These are phyloP conservation scores for Babylonia areolata DNA, from an alignment of 1,140 invertebrate genomes.

Conservation along the genomic window DNA sequence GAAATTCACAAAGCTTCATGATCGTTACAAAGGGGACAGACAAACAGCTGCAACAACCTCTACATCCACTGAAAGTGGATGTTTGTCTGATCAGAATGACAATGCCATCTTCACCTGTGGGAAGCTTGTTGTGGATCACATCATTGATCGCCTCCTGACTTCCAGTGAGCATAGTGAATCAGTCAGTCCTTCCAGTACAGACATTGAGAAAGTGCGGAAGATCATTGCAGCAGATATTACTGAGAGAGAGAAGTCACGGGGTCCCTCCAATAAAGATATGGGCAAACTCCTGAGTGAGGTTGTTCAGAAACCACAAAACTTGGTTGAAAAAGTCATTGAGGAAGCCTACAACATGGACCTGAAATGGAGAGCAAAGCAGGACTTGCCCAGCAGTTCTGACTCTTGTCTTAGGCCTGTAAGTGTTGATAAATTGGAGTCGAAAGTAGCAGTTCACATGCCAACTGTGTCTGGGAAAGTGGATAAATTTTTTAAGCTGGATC, in stretches of 20 bases:
- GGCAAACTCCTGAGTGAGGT: slow-evolving; percentile 22
- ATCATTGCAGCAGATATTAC: slow-evolving; percentile 15
- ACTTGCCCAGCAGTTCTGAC: not conserved
- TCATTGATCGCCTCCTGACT: slow-evolving; percentile 67
- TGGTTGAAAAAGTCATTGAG: slow-evolving; percentile 37
- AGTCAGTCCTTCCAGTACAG: not conserved
- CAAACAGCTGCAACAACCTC: not conserved
- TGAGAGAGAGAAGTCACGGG: not conserved
- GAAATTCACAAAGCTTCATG: slow-evolving; percentile 35
- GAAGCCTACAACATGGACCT: slow-evolving; percentile 29
- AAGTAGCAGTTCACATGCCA: not conserved
- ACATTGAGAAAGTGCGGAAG: slow-evolving; percentile 30
- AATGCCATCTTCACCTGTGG: slow-evolving; percentile 64
- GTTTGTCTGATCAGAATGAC: slow-evolving; percentile 47
- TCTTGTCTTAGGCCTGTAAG: not conserved
- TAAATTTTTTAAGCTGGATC: not conserved
- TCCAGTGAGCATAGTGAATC: not conserved
- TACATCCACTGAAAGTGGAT: slow-evolving; percentile 9
- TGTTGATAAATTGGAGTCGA: not conserved
- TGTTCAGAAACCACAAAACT: slow-evolving; percentile 19
- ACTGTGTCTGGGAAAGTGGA: not conserved
- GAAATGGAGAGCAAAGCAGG: not conserved
- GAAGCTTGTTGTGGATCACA: slow-evolving; percentile 73
- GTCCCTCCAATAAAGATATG: not conserved
- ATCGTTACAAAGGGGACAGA: not conserved